Base-by-base conservation (phyloP, 1,140 invertebrate genomes). In the Sitophilus oryzae region DNA sequence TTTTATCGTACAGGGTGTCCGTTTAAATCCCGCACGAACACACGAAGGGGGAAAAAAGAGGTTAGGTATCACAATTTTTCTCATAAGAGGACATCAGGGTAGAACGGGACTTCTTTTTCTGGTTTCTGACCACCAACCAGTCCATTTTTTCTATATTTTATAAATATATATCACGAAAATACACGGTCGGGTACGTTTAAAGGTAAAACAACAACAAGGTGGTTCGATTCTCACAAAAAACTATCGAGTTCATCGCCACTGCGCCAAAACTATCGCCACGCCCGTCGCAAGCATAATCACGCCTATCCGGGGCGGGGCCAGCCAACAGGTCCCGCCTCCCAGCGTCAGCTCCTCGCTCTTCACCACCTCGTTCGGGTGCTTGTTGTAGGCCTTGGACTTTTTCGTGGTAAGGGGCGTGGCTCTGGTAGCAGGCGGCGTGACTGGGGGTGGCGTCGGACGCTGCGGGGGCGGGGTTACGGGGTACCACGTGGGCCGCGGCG, bases 321-420 rank as follows among this genome's bases (percentile, higher is more conserved):
- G 45, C 15, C 43, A 22, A 42, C 34, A 15, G n/a, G 40, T 38
- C 4, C 46, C 52, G 46, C 58, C 69, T 16, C 61, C 63, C 22
- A 71, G 59, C 19, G 88, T 91, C 59, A 93, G 73, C 75, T 93
- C 89, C 73, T 93, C 89, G 72, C 91, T 93, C 74, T 93, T 93
- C 60, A 92, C 88, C 61, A 92, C 89, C 74, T 93, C 91, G 72
- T 93, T 93, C 44, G 86, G 88, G 69, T 91, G 89, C 66, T 89
- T 88, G 71, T 88, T 86, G 70, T 80, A 80, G 67, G 79, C 77
- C 46, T 78, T 78, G 46, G 68, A 63, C 68, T 79, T 80, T 52
- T 68, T 68, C 56, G 66, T 71, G 25, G 75, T 71, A 16, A 73
- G 69, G 25, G 72, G 71, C 18, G 56, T 60, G 4, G 56, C 56